Evolutionary conservation across 2,888 invertebrate genomes (phyloP).

Genomic region (Scaptodrosophila latifasciaeformis): DNA sequence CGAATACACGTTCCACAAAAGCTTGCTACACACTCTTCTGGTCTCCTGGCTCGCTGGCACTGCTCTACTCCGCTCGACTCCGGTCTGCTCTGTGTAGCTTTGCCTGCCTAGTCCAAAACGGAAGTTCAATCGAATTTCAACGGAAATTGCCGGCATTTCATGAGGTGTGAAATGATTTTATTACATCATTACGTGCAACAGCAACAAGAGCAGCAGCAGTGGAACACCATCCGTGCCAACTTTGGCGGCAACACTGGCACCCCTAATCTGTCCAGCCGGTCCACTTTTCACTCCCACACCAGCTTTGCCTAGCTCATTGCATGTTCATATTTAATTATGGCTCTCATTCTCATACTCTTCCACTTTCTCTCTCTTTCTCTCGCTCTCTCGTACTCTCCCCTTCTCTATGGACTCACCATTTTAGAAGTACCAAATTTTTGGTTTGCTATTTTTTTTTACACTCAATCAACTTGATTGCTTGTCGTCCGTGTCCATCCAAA

Average conservation of each 20-base stretch:
- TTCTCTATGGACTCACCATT: too few species aligned
- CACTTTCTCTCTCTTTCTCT: not conserved
- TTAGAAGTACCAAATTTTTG: too few species aligned
- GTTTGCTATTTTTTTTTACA: constrained; percentile 30
- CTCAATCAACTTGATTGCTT: constrained; percentile 58
- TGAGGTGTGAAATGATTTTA: constrained; percentile 74
- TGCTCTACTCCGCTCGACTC: too few species aligned
- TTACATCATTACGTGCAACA: constrained; percentile 69
- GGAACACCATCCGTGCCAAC: not conserved
- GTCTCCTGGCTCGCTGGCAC: too few species aligned
- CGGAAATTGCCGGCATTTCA: constrained; percentile 72
- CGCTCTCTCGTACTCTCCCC: not conserved
- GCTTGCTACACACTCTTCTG: too few species aligned
- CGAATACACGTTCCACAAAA: too few species aligned
- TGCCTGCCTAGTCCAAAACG: constrained; percentile 26
- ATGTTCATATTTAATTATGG: too few species aligned
- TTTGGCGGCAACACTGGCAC: not conserved
- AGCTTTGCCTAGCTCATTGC: too few species aligned
- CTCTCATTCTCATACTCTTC: too few species aligned
- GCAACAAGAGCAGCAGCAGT: not conserved
- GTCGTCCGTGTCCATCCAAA: constrained; percentile 19
- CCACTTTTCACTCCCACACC: too few species aligned
- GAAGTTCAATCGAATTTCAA: constrained; percentile 68
- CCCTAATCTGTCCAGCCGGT: too few species aligned
- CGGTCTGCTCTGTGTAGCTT: too few species aligned